Evolutionary conservation across 2,888 invertebrate genomes (phyloP).

Genomic region (Siphonodentalium dalli): DNA sequence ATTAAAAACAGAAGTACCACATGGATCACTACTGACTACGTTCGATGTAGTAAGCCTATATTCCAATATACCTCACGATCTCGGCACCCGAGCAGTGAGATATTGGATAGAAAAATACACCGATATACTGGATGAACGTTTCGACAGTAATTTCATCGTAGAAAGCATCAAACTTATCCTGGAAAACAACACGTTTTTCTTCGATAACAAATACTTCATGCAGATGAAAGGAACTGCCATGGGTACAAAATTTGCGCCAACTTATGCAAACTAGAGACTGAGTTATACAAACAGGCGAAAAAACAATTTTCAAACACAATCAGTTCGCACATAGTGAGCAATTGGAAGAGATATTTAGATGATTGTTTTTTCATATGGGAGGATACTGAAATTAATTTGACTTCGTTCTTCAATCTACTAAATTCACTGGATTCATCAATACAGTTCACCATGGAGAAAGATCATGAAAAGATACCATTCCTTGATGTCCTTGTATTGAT

Average conservation of each 20-base stretch:
- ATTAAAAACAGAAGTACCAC: neutral
- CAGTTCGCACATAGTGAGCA: too few relatives aligned
- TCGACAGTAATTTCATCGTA: conserved; percentile 9
- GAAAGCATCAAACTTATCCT: conserved; percentile 13
- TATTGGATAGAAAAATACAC: conserved; percentile 12
- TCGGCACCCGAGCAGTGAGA: conserved; percentile 9
- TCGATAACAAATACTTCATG: conserved; percentile 8
- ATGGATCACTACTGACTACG: conserved; percentile 1
- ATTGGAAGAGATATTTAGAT: too few relatives aligned
- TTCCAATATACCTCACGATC: conserved; percentile 14
- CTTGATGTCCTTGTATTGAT: too few relatives aligned
- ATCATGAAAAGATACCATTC: too few relatives aligned
- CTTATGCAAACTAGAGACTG: conserved; percentile 19
- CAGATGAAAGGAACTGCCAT: conserved; percentile 24
- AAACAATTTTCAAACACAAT: too few relatives aligned
- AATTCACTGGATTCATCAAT: too few relatives aligned
- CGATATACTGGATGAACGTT: neutral
- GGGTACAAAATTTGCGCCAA: conserved; percentile 22
- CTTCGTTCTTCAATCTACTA: too few relatives aligned
- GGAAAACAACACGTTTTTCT: conserved; percentile 16
- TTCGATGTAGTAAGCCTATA: conserved; percentile 19
- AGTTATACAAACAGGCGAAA: too few relatives aligned
- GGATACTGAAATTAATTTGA: too few relatives aligned
- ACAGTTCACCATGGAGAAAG: too few relatives aligned
- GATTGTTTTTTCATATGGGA: too few relatives aligned